Conservation (phyloP, 2,888 invertebrate species). For the Apotomis turbidana region DNA sequence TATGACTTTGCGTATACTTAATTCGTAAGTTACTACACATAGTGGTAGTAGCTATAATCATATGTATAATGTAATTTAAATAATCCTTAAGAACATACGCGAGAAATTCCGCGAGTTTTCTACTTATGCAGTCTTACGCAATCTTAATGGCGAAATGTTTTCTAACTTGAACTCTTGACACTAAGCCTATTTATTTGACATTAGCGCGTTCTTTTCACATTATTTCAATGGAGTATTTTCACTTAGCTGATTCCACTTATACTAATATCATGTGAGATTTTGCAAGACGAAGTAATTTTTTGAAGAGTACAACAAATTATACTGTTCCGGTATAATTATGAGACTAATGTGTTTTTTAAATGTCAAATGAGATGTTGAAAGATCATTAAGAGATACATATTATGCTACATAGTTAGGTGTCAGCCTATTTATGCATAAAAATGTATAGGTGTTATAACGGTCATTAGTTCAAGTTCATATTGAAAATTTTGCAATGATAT, state of each 20-base stretch:
- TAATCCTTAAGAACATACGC: conserved; percentile 15
- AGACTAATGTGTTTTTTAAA: conserved; percentile 29
- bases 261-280: conserved; percentile 20
- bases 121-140: conserved; percentile 13
- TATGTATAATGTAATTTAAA: conserved; percentile 29
- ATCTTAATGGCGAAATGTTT: conserved; percentile 21
- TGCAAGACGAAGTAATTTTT: conserved; percentile 11
- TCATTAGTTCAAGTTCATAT: conserved; percentile 33
- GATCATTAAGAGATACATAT: conserved; percentile 20
- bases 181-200: conserved; percentile 34
- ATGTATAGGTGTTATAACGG: conserved; percentile 7
- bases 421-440: background rate
- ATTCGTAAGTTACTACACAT: background rate
- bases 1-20: background rate
- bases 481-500: conserved; percentile 13
- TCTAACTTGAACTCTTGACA: conserved; percentile 38
- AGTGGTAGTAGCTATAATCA: background rate
- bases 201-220: conserved; percentile 31
- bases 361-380: conserved; percentile 34
- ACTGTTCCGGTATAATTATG: conserved; percentile 37
- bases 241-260: conserved; percentile 17
- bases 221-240: conserved; percentile 34
- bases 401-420: background rate
- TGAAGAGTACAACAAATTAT: conserved; percentile 11
- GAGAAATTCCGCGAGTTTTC: conserved; percentile 28